Percentiles rank a stretch among this genome's conserved stretches.
phyloP scores from a whole-genome alignment of 2,113 vertebrate genomes.

The Camelus bactrianus region DNA sequence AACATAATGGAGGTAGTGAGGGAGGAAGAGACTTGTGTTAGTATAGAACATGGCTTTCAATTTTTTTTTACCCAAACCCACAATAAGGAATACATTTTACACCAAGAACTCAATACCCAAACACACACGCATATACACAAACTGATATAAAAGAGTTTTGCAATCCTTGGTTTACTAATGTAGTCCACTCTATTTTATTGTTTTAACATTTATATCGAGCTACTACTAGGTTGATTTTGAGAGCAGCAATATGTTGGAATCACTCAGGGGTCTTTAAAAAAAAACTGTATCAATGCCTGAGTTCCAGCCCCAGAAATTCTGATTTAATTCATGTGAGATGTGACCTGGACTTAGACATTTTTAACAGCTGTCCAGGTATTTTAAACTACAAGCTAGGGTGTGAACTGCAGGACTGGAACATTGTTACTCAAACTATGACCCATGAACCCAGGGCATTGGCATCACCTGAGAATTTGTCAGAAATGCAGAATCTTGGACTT shows the following conservation, averaged over 20 bases:
- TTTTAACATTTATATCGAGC: not conserved
- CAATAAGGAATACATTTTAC: not conserved
- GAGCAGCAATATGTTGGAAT: not conserved
- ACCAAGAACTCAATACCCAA: not conserved
- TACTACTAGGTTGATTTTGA: not conserved
- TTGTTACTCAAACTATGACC: not conserved
- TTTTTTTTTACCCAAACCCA: not conserved
- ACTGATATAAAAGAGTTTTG: not conserved
- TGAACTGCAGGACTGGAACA: not conserved
- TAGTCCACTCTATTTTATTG: not conserved
- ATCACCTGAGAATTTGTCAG: not conserved
- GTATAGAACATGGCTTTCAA: not conserved
- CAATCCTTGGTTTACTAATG: not conserved
- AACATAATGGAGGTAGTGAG: not conserved
- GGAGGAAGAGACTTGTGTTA: not conserved
- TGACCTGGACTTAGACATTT: not conserved
- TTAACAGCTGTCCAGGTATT: not conserved
- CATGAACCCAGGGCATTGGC: not conserved
- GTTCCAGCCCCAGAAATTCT: not conserved
- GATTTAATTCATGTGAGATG: not conserved
- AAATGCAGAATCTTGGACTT: not conserved
- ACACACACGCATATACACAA: not conserved
- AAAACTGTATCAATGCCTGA: not conserved
- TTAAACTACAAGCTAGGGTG: not conserved
- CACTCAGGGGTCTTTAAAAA: slow-evolving; percentile 4